Evolutionary conservation across 2,113 vertebrate genomes (phyloP), one percentile per base, ranked within the genome.

Genomic region (Crotalus horridus): DNA sequence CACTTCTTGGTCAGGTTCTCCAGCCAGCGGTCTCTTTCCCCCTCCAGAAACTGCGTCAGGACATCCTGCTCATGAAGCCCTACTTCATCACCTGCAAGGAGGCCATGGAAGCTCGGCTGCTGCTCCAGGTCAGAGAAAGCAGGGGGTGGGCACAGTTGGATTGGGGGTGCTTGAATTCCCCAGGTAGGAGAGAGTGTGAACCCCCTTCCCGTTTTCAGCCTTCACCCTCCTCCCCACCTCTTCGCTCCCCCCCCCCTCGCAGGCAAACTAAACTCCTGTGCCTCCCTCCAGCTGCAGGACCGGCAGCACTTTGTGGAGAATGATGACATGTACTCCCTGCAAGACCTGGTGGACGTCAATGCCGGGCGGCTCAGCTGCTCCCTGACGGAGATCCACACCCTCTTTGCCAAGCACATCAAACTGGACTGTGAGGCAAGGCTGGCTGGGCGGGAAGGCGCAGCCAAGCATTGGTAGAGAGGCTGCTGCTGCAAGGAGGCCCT

Each of bases 251-350:
- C 43, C 20, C 0, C 1, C 59, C 5, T 8, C 61, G 23, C 64
- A n/a, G 1, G 54, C 1, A 4, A 0, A 6, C 8, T 11, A 3
- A 0, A 4, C 17, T 13, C 46, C 1, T 0, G 29, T n/a, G 13
- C 1, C 8, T 8, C 4, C 93, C 85, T 15, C 0, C 96, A 99
- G 99, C 98, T 99, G 90, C 99, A 99, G 94, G 99, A 99, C 91
- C 98, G 99, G 6, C 99, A 99, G 97, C 99, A 99, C 96, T 99
- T 99, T 94, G 99, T 99, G 96, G 99, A 99, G 97, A 99, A 99
- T 0, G 98, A 99, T 0, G 99, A 99, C 97, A 99, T 99, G 99
- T 99, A 99, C 97, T 99, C 99, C 0, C 97, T 99, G 61, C 99
- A 99, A 97, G 99, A 99, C 97, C 97, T 99, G 90, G 97, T 99